Evolutionary conservation across 2,113 vertebrate species (phyloP).

Genomic region (Melanostigma gelatinosum): DNA sequence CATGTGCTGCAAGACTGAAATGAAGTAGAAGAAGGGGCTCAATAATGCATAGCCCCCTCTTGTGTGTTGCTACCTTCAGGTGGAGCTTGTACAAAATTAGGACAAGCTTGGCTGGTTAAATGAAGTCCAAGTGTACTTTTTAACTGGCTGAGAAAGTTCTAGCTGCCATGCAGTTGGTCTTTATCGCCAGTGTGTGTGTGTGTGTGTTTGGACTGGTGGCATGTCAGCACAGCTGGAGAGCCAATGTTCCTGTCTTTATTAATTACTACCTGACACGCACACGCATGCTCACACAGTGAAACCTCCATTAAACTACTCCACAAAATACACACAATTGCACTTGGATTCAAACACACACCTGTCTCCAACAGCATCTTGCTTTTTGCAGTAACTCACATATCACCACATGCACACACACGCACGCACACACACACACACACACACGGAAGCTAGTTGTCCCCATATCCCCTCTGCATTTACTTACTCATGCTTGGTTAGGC

Average conservation of each 20-base stretch:
- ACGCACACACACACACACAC: slow-evolving; percentile 4
- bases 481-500: slow-evolving; percentile 66
- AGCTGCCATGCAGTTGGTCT: slow-evolving; percentile 4
- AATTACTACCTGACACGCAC: slow-evolving; percentile 78
- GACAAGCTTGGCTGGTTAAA: slow-evolving; percentile 36
- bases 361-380: slow-evolving; percentile 27
- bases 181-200: slow-evolving; percentile 9
- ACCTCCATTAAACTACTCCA: slow-evolving; percentile 30
- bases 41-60: slow-evolving; percentile 65
- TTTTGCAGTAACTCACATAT: slow-evolving; percentile 17
- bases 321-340: slow-evolving; percentile 39
- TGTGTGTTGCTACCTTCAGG: slow-evolving; percentile 47
- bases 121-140: slow-evolving; percentile 39
- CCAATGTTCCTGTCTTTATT: slow-evolving; percentile 81
- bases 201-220: slow-evolving; percentile 34
- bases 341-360: slow-evolving; percentile 39
- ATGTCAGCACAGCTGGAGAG: slow-evolving; percentile 71
- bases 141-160: slow-evolving; percentile 40
- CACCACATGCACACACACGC: slow-evolving; percentile 10
- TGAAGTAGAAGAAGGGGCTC: slow-evolving; percentile 53
- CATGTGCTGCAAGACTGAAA: slow-evolving; percentile 49
- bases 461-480: slow-evolving; percentile 39
- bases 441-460: slow-evolving; percentile 56
- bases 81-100: slow-evolving; percentile 41
- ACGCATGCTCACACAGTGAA: slow-evolving; percentile 4